Conservation (phyloP, 2,888 invertebrate genomes). For the Ypsolopha scabrella region DNA sequence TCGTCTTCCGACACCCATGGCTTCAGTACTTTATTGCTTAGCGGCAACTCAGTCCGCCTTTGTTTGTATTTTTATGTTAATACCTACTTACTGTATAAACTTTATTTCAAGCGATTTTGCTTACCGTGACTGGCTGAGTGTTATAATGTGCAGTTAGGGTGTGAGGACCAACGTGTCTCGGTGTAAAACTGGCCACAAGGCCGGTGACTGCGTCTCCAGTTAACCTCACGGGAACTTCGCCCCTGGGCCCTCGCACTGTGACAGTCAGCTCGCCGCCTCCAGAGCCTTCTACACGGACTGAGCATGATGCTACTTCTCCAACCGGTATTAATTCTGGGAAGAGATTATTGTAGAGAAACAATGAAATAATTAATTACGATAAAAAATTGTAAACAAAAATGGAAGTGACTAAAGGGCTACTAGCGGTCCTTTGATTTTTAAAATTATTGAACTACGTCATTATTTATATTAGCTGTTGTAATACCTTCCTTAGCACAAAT, state of each 20-base stretch:
- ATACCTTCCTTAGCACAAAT: too few species aligned
- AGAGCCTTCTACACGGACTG: conserved; percentile 64
- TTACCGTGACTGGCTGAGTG: conserved; percentile 81
- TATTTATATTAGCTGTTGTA: too few species aligned
- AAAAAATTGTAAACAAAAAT: neutral
- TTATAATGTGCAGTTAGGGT: conserved; percentile 93
- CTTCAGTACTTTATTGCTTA: too few species aligned
- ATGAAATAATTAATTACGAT: conserved; percentile 2
- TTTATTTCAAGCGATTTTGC: conserved; percentile 9
- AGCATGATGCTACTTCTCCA: conserved; percentile 70
- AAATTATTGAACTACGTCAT: too few species aligned
- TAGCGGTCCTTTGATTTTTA: too few species aligned
- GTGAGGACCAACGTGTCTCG: conserved; percentile 93
- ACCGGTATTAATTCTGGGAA: conserved; percentile 83
- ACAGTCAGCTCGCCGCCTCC: conserved; percentile 87
- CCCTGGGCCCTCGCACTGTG: conserved; percentile 88
- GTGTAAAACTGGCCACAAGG: conserved; percentile 92
- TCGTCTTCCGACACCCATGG: too few species aligned
- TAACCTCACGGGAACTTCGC: conserved; percentile 89
- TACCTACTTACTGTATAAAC: too few species aligned
- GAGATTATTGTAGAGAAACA: neutral
- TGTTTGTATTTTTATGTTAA: too few species aligned
- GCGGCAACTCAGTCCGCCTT: too few species aligned
- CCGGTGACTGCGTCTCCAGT: conserved; percentile 90
- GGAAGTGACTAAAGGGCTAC: neutral